Evolutionary conservation across 2,113 vertebrate species (phyloP), one percentile per base, ranked within the genome.

Genomic region (Tachysurus vachellii): DNA sequence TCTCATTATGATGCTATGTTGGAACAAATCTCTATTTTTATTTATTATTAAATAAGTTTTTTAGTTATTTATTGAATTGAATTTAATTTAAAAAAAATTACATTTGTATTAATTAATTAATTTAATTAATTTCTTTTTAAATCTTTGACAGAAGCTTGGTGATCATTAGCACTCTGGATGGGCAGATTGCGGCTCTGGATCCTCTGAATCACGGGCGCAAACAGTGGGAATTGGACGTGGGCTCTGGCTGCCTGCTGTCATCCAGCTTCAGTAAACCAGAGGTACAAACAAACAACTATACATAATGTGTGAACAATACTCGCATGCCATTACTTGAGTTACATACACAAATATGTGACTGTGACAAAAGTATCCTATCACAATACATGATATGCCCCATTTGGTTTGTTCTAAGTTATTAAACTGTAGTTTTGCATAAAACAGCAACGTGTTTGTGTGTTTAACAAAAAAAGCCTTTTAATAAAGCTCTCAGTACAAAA

Each of bases 191-290:
- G 1, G 98, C 98, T 1, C 93, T 99, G 94, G 98, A 99, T 90
- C 97, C 98, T 85, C 96, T 98, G 89, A 97, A 99, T 87, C 95
- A 93, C 84, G 98, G 98, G 61, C 95, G 95, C 89, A 98, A 99
- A 89, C 97, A 97, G 89, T 99, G 98, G 98, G 98, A 99, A 91
- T 94, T 99, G 86, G 98, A 99, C 26, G 96, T 98, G n/a, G 97
- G 96, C 70, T 98, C 98, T 0, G 98, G 98, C 59, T 96, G 97
- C 91, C 94, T 99, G 89, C 96, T 99, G 86, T 98, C 98, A 31
- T 98, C 98, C 92, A 99, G 97, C 88, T 96, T 99, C 85, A 99
- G 98, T 94, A 99, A 99, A 92, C 97, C 97, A 73, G 98, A 99
- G 98, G 98, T 99, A 92, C 5, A 85, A 23, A 68, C 77, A 36